Base-by-base conservation (phyloP, 2,113 vertebrate species). In the Polypterus bichir region DNA sequence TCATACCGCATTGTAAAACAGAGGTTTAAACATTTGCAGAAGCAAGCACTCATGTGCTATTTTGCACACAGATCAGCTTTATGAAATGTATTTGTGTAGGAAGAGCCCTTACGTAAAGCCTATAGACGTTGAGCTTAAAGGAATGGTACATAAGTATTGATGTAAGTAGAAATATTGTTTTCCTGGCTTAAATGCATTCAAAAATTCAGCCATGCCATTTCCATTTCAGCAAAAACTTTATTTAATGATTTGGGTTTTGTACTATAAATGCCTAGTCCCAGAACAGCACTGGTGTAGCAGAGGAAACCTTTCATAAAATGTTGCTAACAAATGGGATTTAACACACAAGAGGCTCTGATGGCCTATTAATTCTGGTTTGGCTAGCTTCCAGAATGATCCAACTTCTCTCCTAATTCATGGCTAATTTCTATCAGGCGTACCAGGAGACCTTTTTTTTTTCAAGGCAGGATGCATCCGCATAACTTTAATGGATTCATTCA, bases 291-390 rank as follows among this genome's bases (percentile, higher is more conserved):
- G 63, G 65, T 65, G 72, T 67, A 85, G 76, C 76, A 80, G 76
- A 88, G 79, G 77, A 85, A 87, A 75, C 71, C 80, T 86, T 89
- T 88, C 81, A 89, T 87, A 84, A 89, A 87, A 80, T 81, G 81
- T 75, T 77, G 76, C 68, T 82, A 91, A 88, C 88, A 90, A 93
- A 93, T 89, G 87, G 87, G 88, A 91, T 89, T 91, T 88, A 91
- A 89, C 87, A 88, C 89, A 90, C 90, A 76, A 79, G 89, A 91
- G 88, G 88, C 83, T 88, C 81, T 84, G 86, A 91, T 88, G 88
- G 87, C 89, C 91, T 89, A 92, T 93, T 94, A 91, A 92, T 93
- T 93, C 86, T 80, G 79, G 70, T 79, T 80, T 94, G 91, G 91
- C 91, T 79, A 73, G 70, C 79, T 76, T 90, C 91, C 92, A 94